Conservation (phyloP, 64 coral and sea anemone genomes). For the Astreopora myriophthalma region DNA sequence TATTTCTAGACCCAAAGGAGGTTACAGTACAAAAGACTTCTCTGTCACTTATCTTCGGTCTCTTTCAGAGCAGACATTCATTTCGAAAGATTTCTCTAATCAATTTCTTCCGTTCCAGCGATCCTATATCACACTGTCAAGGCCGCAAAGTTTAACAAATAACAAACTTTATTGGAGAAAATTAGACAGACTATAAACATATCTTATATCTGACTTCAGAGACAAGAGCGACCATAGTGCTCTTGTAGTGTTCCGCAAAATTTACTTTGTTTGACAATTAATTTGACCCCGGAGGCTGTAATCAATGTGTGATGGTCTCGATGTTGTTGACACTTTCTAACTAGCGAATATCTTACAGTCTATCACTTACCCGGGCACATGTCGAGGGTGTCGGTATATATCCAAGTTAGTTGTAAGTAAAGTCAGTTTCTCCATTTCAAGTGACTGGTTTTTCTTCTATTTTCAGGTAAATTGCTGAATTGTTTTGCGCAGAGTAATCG, state of each 20-base stretch:
- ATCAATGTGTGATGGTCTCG: background rate
- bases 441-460: too few relatives aligned
- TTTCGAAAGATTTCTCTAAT: too few relatives aligned
- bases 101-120: too few relatives aligned
- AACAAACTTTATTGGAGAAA: too few relatives aligned
- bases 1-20: too few relatives aligned
- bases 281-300: background rate
- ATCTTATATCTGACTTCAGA: too few relatives aligned
- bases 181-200: too few relatives aligned
- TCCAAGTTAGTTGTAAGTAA: constrained; percentile 68
- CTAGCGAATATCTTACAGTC: background rate
- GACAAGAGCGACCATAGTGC: background rate
- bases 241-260: background rate
- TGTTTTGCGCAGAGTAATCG: background rate
- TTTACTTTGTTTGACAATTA: background rate
- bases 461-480: background rate
- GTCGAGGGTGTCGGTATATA: constrained; percentile 64
- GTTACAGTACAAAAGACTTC: too few relatives aligned
- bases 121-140: too few relatives aligned
- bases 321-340: background rate
- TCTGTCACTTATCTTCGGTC: too few relatives aligned
- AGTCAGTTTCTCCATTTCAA: constrained; percentile 63
- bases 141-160: too few relatives aligned
- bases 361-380: constrained; percentile 67
- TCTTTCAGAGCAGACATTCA: too few relatives aligned